A percentile compares a stretch with the other conserved stretches of the same genome.
Evolutionary conservation across 2,888 invertebrate genomes (phyloP).

Genomic region (Eurytoma adleriae): DNA sequence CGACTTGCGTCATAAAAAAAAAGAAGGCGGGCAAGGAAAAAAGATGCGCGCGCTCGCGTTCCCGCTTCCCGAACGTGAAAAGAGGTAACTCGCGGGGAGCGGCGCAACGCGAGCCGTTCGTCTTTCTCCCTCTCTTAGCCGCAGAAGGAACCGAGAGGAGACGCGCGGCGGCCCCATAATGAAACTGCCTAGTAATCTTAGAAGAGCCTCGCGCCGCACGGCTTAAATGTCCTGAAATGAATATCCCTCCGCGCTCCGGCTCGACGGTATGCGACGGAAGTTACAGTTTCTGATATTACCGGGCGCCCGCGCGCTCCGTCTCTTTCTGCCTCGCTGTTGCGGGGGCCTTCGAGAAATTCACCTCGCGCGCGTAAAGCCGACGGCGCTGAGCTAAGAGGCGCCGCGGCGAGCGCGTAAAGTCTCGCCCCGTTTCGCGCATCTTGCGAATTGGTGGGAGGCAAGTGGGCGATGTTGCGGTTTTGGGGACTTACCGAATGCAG

Average conservation of each 20-base stretch:
- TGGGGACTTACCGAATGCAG: no score
- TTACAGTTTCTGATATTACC: conserved; percentile 69
- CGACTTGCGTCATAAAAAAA: neutral
- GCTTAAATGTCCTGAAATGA: conserved; percentile 72
- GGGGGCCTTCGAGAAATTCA: conserved; percentile 64
- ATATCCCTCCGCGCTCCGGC: conserved; percentile 63
- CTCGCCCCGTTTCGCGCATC: neutral
- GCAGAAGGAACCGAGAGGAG: conserved; percentile 6
- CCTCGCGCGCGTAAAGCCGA: conserved; percentile 61
- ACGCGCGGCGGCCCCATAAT: conserved; percentile 61
- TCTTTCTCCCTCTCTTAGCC: conserved; percentile 21
- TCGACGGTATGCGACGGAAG: conserved; percentile 54
- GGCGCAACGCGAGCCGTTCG: conserved; percentile 37
- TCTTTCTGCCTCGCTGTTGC: conserved; percentile 47
- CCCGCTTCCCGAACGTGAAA: conserved; percentile 22
- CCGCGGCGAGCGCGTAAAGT: conserved; percentile 12
- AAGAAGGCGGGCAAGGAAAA: neutral
- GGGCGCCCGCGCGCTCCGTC: conserved; percentile 39
- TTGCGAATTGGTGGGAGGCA: no score
- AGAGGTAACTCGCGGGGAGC: neutral
- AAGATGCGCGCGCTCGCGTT: neutral
- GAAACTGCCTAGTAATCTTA: conserved; percentile 70
- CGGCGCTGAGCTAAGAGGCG: conserved; percentile 60
- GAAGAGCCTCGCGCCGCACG: conserved; percentile 65
- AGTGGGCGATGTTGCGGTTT: no score